A percentile compares a stretch with the other conserved stretches of the same genome.
Conservation (phyloP, 1,140 invertebrate species). For the Sminthurinus signatus region DNA sequence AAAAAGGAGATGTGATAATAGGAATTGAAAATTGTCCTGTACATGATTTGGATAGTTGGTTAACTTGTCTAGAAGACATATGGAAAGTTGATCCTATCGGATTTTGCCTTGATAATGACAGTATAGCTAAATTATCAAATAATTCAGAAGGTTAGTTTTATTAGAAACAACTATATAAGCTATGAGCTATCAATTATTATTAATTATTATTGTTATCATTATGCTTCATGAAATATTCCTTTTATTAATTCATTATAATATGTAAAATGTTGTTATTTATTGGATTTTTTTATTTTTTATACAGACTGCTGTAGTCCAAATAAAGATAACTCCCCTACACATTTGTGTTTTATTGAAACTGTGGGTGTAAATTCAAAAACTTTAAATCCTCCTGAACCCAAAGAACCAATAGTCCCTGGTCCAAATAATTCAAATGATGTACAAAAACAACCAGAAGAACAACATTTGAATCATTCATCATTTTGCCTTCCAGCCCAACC, state of each 20-base stretch:
- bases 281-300: constrained; percentile 1
- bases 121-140: constrained; percentile 33
- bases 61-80: constrained; percentile 36
- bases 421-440: constrained; percentile 17
- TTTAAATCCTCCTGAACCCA: no score
- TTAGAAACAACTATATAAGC: no score
- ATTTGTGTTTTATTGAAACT: constrained; percentile 38
- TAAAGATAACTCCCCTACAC: constrained; percentile 36
- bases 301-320: constrained; percentile 37
- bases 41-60: constrained; percentile 33
- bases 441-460: not conserved
- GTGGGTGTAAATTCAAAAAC: constrained; percentile 14
- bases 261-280: not conserved
- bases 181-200: not conserved
- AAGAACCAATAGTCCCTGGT: constrained; percentile 4
- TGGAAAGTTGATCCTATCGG: constrained; percentile 37
- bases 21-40: constrained; percentile 38
- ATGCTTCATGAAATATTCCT: no score
- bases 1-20: constrained; percentile 36
- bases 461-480: constrained; percentile 20
- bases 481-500: constrained; percentile 39
- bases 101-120: constrained; percentile 32
- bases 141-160: constrained; percentile 34
- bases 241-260: no score
- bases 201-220: not conserved